Percentiles rank a stretch among this genome's conserved stretches.
These are phyloP conservation scores for Coleophora flavipennella DNA, from an alignment of 2,888 invertebrate genomes.

Conservation along the genomic window DNA sequence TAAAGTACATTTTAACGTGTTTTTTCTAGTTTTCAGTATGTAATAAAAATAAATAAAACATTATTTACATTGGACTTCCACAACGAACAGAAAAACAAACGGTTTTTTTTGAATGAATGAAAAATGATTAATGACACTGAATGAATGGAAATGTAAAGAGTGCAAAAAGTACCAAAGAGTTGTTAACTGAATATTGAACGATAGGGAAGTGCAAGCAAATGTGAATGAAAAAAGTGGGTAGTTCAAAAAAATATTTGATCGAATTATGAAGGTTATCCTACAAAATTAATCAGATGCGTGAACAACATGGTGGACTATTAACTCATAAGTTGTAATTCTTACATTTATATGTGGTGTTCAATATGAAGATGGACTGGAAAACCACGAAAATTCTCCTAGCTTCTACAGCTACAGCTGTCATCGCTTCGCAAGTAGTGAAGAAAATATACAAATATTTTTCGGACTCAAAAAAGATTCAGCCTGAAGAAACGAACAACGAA, in stretches of 20 bases:
- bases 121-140: neutral
- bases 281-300: slow-evolving; percentile 32
- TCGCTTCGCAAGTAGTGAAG: slow-evolving; percentile 54
- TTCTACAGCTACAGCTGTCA: slow-evolving; percentile 52
- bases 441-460: slow-evolving; percentile 52
- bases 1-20: too few species aligned
- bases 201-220: too few species aligned
- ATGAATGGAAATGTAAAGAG: neutral
- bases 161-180: too few species aligned
- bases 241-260: slow-evolving; percentile 8
- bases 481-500: slow-evolving; percentile 36
- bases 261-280: neutral
- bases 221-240: slow-evolving; percentile 29
- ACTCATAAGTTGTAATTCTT: slow-evolving; percentile 15
- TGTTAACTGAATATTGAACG: too few species aligned
- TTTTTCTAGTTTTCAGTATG: too few species aligned
- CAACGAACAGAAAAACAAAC: too few species aligned
- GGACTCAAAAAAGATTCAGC: slow-evolving; percentile 21
- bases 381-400: slow-evolving; percentile 53
- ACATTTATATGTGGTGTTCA: slow-evolving; percentile 23
- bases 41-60: too few species aligned
- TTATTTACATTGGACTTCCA: too few species aligned
- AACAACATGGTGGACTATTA: slow-evolving; percentile 50
- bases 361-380: slow-evolving; percentile 53
- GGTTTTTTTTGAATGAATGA: too few species aligned